phyloP scores from a whole-genome alignment of 2,888 invertebrate genomes.

The Xestoiulus laeticollis region DNA sequence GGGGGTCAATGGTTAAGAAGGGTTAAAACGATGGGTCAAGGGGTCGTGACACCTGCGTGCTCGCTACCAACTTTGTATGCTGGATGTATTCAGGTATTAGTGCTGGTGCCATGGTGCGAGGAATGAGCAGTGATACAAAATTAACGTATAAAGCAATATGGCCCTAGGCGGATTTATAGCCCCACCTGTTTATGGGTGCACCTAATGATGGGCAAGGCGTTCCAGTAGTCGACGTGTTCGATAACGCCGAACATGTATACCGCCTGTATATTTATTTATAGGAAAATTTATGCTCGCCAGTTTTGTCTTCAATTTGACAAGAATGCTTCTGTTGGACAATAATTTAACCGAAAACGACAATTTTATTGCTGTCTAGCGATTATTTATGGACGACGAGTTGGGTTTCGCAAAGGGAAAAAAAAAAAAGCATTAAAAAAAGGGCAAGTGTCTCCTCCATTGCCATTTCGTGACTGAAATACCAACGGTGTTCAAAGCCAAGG shows the following conservation, averaged over 20 bases:
- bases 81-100: neutral
- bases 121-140: no score
- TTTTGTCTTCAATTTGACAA: conserved; percentile 33
- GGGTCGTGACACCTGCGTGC: conserved; percentile 14
- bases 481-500: neutral
- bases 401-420: neutral
- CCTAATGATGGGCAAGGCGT: neutral
- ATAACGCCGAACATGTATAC: neutral
- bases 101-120: no score
- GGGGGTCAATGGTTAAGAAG: neutral
- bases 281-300: conserved; percentile 8
- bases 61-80: neutral
- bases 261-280: neutral
- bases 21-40: neutral
- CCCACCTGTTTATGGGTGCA: no score
- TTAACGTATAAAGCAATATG: no score
- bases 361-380: conserved; percentile 5
- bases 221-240: neutral
- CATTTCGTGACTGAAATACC: conserved; percentile 4
- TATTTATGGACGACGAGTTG: conserved; percentile 24
- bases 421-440: neutral
- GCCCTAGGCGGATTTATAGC: no score
- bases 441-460: conserved; percentile 20
- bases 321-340: conserved; percentile 29
- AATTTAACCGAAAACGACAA: conserved; percentile 32